These are phyloP conservation scores for Megaptera novaeangliae DNA, from an alignment of 2,113 vertebrate species.

Conservation along the genomic window DNA sequence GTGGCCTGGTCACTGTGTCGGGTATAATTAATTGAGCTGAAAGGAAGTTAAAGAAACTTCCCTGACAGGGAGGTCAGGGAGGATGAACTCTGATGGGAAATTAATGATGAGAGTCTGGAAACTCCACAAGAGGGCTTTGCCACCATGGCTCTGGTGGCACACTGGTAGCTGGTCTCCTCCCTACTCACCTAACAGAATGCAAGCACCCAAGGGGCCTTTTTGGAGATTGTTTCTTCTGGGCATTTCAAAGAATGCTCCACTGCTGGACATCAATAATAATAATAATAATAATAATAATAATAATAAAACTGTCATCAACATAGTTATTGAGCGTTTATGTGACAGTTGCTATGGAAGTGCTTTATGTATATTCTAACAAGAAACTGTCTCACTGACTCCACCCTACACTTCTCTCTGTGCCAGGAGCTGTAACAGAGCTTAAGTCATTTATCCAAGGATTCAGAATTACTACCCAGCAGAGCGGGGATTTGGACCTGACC, in stretches of 20 bases:
- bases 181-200: background rate
- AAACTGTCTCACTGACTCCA: background rate
- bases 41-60: slow-evolving; percentile 54
- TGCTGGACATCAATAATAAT: background rate
- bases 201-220: background rate
- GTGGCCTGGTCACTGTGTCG: slow-evolving; percentile 8
- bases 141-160: background rate
- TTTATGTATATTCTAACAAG: background rate
- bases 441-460: background rate
- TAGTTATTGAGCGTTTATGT: background rate
- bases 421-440: background rate
- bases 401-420: background rate
- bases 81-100: slow-evolving; percentile 59
- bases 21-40: slow-evolving; percentile 54
- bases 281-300: background rate
- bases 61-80: slow-evolving; percentile 52
- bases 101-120: slow-evolving; percentile 54
- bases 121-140: background rate
- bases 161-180: background rate
- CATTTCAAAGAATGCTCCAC: background rate
- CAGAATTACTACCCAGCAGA: background rate
- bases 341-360: background rate
- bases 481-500: background rate
- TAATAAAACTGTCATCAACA: too few species aligned
- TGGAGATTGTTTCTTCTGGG: background rate